Conservation (phyloP, 1,140 invertebrate species). For the Caerostris darwini region DNA sequence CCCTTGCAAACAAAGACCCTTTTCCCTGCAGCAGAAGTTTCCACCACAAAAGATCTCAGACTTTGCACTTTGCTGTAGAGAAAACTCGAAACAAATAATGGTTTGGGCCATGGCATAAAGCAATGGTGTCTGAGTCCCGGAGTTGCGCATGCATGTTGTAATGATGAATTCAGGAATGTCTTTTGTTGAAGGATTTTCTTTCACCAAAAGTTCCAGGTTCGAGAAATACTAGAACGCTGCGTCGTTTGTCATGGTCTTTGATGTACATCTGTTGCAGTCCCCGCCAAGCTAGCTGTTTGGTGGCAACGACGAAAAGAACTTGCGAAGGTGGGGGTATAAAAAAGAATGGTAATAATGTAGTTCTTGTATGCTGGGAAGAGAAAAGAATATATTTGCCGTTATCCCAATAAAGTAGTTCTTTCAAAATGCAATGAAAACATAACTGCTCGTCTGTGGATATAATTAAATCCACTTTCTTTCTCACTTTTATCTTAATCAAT, state of each 20-base stretch:
- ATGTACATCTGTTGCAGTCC: constrained; percentile 6
- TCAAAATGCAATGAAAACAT: constrained; percentile 19
- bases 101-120: constrained; percentile 13
- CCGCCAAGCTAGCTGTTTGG: background rate
- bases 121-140: constrained; percentile 1
- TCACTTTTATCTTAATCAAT: background rate
- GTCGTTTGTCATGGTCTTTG: constrained; percentile 31
- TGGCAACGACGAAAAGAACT: background rate
- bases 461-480: background rate
- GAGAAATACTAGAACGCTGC: constrained; percentile 22
- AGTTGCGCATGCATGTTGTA: background rate
- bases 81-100: constrained; percentile 20
- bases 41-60: constrained; percentile 19
- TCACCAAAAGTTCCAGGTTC: background rate
- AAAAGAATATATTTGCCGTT: background rate
- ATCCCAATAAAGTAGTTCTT: background rate
- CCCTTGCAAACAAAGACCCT: constrained; percentile 38
- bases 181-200: constrained; percentile 11
- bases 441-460: background rate
- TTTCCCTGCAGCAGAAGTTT: background rate
- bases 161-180: constrained; percentile 2
- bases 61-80: background rate
- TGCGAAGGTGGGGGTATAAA: background rate
- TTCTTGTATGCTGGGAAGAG: background rate
- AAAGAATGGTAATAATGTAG: background rate